A percentile compares a stretch with the other conserved stretches of the same genome.
phyloP scores from a whole-genome alignment of 2,888 invertebrate genomes.

The Gymnoscelis rufifasciata region DNA sequence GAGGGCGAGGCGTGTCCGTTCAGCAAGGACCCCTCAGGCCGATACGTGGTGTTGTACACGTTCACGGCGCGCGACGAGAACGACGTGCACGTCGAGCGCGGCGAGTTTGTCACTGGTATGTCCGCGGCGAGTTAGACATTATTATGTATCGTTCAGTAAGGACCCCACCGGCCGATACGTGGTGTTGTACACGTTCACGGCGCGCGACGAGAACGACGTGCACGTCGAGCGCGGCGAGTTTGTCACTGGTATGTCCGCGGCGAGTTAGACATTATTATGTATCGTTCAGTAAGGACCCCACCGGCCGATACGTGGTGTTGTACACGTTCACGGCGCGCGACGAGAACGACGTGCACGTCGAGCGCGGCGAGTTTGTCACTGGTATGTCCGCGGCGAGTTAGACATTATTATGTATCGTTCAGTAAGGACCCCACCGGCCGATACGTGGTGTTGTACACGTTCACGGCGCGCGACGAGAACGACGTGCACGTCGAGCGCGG shows the following conservation, averaged over 20 bases:
- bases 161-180: neutral
- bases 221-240: too few species aligned
- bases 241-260: neutral
- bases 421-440: too few species aligned
- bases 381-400: too few species aligned
- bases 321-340: too few species aligned
- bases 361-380: constrained; percentile 5
- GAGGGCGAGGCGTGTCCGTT: constrained; percentile 83
- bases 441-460: too few species aligned
- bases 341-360: too few species aligned
- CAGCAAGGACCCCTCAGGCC: constrained; percentile 90
- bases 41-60: constrained; percentile 95
- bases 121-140: neutral
- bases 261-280: neutral
- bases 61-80: constrained; percentile 96
- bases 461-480: too few species aligned
- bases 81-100: constrained; percentile 94
- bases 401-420: too few species aligned
- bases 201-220: too few species aligned
- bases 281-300: neutral
- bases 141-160: neutral
- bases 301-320: neutral
- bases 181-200: too few species aligned
- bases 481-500: too few species aligned
- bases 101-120: constrained; percentile 93